Conservation (phyloP, 2,797 vertebrate species). For the Psittacula derbiana region DNA sequence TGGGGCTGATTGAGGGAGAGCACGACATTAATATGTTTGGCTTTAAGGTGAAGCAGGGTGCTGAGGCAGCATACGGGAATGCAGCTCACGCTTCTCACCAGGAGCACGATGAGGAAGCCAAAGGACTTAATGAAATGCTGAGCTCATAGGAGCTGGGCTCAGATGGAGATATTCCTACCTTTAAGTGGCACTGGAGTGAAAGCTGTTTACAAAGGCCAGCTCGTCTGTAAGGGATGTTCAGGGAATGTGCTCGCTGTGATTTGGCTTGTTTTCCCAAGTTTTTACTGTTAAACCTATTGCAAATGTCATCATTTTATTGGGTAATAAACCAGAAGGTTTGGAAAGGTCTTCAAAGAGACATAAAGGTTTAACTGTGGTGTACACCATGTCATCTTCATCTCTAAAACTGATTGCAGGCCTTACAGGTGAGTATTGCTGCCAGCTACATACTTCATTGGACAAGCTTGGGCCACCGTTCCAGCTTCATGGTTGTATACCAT, state of each 20-base stretch:
- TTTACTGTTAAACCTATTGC: conserved; percentile 34
- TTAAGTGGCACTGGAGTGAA: not conserved
- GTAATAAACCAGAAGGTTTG: conserved; percentile 34
- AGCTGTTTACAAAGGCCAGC: not conserved
- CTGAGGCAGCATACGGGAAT: not conserved
- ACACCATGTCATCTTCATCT: not conserved
- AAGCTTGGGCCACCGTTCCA: not conserved
- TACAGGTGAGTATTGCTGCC: not conserved
- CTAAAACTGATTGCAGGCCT: not conserved
- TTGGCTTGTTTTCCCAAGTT: conserved; percentile 10
- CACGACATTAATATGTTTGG: not conserved
- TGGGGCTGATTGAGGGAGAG: not conserved
- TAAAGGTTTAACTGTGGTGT: not conserved
- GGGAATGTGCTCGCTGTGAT: not conserved
- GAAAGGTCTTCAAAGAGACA: not conserved
- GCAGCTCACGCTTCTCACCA: not conserved
- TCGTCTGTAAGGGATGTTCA: not conserved
- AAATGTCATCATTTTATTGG: conserved; percentile 38
- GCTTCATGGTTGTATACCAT: rapidly evolving
- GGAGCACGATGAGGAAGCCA: not conserved
- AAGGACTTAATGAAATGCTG: not conserved
- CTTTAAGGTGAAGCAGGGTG: not conserved
- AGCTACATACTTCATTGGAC: not conserved
- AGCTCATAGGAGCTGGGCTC: conserved; percentile 3
- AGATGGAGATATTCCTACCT: not conserved